Evolutionary conservation across 2,113 vertebrate species (phyloP).

Genomic region (Callaeas wilsoni): DNA sequence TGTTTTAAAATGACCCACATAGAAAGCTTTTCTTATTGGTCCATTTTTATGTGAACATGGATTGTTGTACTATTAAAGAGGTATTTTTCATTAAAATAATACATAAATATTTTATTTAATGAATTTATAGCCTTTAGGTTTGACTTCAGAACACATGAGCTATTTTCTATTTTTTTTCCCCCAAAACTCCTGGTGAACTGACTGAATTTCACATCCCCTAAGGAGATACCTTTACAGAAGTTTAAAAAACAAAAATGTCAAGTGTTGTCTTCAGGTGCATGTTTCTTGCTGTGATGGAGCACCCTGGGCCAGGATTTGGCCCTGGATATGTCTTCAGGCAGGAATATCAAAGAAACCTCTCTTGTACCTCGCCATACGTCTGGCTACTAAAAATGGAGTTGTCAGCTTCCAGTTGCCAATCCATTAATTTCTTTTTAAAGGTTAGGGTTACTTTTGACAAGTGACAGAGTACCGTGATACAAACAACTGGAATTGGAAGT

Average conservation of each 20-base stretch:
- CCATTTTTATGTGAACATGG: neutral
- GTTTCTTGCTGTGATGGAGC: neutral
- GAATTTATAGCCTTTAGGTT: neutral
- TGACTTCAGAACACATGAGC: neutral
- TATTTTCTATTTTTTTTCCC: neutral
- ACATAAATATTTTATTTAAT: conserved; percentile 32
- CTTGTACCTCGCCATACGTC: neutral
- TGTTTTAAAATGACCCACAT: neutral
- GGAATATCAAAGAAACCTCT: conserved; percentile 4
- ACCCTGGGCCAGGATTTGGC: conserved; percentile 11
- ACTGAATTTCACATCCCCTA: neutral
- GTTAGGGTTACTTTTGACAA: conserved; percentile 21
- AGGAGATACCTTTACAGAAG: neutral
- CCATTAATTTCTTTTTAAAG: conserved; percentile 38
- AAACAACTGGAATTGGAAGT: neutral
- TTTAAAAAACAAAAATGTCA: conserved; percentile 16
- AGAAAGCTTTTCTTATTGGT: neutral
- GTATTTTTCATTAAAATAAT: conserved; percentile 47
- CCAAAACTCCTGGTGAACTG: neutral
- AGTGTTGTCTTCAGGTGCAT: neutral
- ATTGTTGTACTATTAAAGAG: neutral
- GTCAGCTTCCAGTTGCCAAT: conserved; percentile 42
- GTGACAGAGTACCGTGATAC: neutral
- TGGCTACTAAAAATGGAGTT: conserved; percentile 42
- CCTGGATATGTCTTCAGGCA: neutral